Evolutionary conservation across 2,113 vertebrate genomes (phyloP).

Genomic region (Ochotona curzoniae): DNA sequence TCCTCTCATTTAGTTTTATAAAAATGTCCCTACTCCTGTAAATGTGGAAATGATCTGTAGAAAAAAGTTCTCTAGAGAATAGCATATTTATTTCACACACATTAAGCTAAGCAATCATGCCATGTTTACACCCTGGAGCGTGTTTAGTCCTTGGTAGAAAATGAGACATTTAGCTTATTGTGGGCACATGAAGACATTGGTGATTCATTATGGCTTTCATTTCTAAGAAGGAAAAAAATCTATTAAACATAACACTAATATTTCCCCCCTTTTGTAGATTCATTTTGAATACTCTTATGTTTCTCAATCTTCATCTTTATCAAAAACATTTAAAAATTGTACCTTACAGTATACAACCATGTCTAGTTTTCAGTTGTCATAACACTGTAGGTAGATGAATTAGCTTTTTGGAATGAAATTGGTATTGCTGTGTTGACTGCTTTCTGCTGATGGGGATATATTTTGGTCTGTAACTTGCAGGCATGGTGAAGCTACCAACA

Average conservation of each 20-base stretch:
- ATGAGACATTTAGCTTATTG: slow-evolving; percentile 49
- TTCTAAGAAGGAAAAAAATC: slow-evolving; percentile 39
- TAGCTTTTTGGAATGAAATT: background rate
- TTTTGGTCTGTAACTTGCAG: background rate
- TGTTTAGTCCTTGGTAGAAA: slow-evolving; percentile 47
- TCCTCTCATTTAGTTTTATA: slow-evolving; percentile 42
- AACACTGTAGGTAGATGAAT: background rate
- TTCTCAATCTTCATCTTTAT: background rate
- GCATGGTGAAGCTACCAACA: background rate
- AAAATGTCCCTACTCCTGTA: slow-evolving; percentile 35
- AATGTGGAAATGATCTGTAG: slow-evolving; percentile 43
- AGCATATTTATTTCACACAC: slow-evolving; percentile 45
- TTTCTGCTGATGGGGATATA: background rate
- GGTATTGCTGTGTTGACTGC: background rate
- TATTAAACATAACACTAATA: slow-evolving; percentile 20
- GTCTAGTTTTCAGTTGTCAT: background rate
- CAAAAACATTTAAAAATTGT: slow-evolving; percentile 12
- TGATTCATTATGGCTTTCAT: slow-evolving; percentile 19
- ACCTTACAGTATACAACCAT: background rate
- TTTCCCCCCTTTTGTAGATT: slow-evolving; percentile 57
- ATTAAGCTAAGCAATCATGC: slow-evolving; percentile 62
- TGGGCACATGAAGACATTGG: background rate
- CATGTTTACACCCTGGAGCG: slow-evolving; percentile 45
- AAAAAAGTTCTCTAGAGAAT: slow-evolving; percentile 48
- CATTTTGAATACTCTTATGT: background rate